Conservation (phyloP, 1,140 invertebrate genomes). For the Magallana angulata region DNA sequence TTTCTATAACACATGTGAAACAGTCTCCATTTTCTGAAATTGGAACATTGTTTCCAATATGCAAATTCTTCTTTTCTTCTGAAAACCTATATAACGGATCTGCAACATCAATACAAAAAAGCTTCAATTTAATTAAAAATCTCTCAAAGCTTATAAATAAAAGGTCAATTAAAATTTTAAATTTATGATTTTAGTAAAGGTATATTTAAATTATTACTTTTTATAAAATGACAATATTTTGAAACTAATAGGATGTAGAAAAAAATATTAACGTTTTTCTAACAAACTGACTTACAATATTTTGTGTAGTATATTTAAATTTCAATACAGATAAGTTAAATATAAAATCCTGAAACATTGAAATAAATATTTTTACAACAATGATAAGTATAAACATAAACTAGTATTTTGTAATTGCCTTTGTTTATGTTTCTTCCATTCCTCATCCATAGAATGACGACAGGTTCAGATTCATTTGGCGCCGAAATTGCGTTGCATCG, state of each 20-base stretch:
- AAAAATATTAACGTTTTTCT: not conserved
- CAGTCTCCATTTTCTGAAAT: not conserved
- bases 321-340: too few species aligned
- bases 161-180: not conserved
- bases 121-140: not conserved
- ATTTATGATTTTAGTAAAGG: not conserved
- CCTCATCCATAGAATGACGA: not conserved
- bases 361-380: not conserved
- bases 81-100: not conserved
- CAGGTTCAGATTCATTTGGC: not conserved
- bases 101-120: not conserved
- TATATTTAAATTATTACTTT: not conserved
- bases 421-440: not conserved
- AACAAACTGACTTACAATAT: not conserved
- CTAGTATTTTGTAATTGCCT: not conserved
- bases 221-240: not conserved
- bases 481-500: not conserved
- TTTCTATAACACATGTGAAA: slow-evolving; percentile 8
- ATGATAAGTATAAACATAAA: not conserved
- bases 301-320: not conserved
- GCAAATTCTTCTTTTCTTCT: not conserved
- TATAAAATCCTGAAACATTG: too few species aligned
- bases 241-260: not conserved
- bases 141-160: not conserved
- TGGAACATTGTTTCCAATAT: not conserved